Conservation (phyloP, 2,113 vertebrate genomes). For the Strix uralensis region DNA sequence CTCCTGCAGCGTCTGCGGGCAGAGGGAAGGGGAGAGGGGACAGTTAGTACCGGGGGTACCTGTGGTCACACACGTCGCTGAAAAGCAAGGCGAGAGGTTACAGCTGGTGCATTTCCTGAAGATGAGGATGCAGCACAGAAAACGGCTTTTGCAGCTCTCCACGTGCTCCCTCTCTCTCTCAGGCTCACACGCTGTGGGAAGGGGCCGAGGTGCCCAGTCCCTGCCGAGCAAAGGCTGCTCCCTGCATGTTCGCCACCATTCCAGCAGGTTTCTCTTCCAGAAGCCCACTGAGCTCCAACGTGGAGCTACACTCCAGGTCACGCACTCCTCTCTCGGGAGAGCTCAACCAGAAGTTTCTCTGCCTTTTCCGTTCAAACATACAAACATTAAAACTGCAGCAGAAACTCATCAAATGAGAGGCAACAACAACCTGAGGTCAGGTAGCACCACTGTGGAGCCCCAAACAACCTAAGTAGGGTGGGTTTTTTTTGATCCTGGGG, state of each 20-base stretch:
- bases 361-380: neutral
- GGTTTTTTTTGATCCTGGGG: neutral
- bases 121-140: conserved; percentile 62
- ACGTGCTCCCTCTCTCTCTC: neutral
- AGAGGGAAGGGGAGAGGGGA: conserved; percentile 37
- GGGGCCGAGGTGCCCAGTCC: neutral
- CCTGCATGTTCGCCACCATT: neutral
- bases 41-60: neutral
- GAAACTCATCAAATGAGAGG: neutral
- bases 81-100: conserved; percentile 69
- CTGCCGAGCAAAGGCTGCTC: neutral
- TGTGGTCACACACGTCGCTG: neutral
- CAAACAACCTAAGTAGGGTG: neutral
- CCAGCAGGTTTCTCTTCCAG: neutral
- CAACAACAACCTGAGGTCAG: neutral
- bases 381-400: neutral
- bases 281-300: neutral
- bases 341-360: neutral
- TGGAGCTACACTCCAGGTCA: neutral
- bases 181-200: neutral
- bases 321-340: neutral
- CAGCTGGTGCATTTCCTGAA: conserved; percentile 2
- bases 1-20: conserved; percentile 86
- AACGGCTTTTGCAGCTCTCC: conserved; percentile 20
- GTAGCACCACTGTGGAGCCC: neutral